Evolutionary conservation across 2,113 vertebrate genomes (phyloP), one percentile per base, ranked within the genome.

Genomic region (Pseudopodoces humilis): DNA sequence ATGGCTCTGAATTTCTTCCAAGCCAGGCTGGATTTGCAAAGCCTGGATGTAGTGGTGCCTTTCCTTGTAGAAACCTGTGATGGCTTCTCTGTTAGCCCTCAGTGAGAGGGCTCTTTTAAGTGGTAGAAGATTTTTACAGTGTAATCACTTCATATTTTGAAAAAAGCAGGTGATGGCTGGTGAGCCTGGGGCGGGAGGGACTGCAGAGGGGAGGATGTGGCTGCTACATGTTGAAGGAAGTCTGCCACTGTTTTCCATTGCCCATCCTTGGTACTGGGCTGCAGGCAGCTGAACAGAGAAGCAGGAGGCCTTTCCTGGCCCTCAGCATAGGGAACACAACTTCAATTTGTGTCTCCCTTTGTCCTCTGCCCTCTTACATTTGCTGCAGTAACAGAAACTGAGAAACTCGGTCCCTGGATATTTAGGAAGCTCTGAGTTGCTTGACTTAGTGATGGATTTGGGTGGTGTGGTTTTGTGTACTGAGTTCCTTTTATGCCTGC

Each of bases 161-260:
- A 69, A 74, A 72, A 69, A n/a, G 47, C 1, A 0, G 33, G 27
- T 65, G 27, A 9, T 7, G 1, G 15, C 71, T 25, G 27, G 9
- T 62, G 22, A 56, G 37, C 25, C 43, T 49, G 31, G 47, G 35
- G 18, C 0, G 0, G 28, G 55, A 55, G 13, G 49, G 8, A 13
- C 83, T 41, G 49, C 16, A 15, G 30, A 59, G 30, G 10, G 6
- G 10, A 71, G 23, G 52, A 70, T 47, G 27, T 53, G 58, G 10
- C 68, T 90, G 56, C 71, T 83, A 7, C 1, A 0, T 44, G 2
- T 12, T 56, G 71, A 53, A 80, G 72, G 68, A 49, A 3, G 4
- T 11, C 33, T 74, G 21, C 33, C 17, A 2, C 1, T 6, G 15
- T 52, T 90, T 82, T 65, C 65, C 9, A 7, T 49, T 64, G 60